phyloP scores from a whole-genome alignment of 2,113 vertebrate species.

The Tragelaphus buxtoni region DNA sequence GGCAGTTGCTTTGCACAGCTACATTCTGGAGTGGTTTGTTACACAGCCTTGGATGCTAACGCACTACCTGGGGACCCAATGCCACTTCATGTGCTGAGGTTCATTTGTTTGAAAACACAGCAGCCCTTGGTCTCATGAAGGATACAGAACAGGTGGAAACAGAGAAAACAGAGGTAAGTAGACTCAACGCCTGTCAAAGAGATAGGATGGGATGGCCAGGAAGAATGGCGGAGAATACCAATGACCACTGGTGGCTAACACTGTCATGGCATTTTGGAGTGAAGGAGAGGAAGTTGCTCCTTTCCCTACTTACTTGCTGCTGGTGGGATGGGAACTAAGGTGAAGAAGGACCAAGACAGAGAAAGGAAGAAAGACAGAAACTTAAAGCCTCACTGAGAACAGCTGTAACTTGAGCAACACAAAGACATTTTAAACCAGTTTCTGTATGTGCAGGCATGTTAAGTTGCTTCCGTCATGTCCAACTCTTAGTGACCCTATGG shows the following conservation, averaged over 20 bases:
- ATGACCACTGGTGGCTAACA: background rate
- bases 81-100: background rate
- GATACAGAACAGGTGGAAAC: background rate
- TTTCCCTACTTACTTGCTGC: background rate
- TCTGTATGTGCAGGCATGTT: background rate
- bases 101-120: background rate
- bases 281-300: background rate
- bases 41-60: background rate
- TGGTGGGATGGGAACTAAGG: background rate
- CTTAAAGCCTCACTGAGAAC: background rate
- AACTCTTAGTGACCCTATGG: background rate
- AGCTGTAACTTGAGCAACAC: background rate
- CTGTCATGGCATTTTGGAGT: background rate
- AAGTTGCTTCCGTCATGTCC: background rate
- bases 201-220: background rate
- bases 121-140: background rate
- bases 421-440: background rate
- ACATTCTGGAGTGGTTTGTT: background rate
- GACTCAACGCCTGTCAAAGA: background rate
- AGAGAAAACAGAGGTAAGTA: background rate
- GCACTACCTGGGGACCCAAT: background rate
- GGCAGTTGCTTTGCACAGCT: background rate
- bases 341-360: background rate
- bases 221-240: background rate
- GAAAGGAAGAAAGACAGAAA: background rate